Base-by-base conservation (phyloP, 1,140 invertebrate species). In the Penaeus chinensis region DNA sequence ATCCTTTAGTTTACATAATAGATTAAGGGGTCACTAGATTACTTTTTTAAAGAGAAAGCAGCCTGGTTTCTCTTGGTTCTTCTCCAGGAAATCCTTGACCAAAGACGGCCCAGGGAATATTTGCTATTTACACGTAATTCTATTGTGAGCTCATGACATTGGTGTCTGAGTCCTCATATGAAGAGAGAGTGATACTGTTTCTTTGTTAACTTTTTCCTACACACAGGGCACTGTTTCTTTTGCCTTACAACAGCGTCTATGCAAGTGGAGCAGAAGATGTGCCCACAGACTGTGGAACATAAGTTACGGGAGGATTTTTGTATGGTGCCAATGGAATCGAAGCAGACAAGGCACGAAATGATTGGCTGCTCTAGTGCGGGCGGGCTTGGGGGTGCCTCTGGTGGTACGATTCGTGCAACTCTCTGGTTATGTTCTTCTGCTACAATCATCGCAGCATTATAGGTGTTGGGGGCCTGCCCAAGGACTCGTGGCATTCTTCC, bases 141-240 rank as follows among this genome's bases (percentile, higher is more conserved):
- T 54, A 54, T 54, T 8, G 10, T 54, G 54, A 54, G 54, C 54
- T 54, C 54, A 54, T 16, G 11, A 54, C 54, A 54, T 8, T 13
- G 54, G 54, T 54, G 54, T 54, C 16, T 11, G 16, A 16, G 54
- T 54, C 54, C 54, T 54, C 54, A 54, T 54, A 87, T 87, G 22
- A 83, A 87, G 22, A 87, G 79, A 37, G 79, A 80, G 27, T 87
- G 86, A 76, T 82, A 87, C 32, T 83, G 86, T 77, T 83, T 87
- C 81, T 87, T 87, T 16, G 86, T 87, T 62, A 87, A 24, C 65
- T 82, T 87, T 77, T 87, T 87, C 61, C 86, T 66, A 76, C 86
- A 87, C 22, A 82, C 86, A 22, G 86, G 86, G 37, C 86, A 87
- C 80, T 87, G 86, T 82, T 87, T 87, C 24, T 63, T 74, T 61